Evolutionary conservation across 2,797 vertebrate genomes (phyloP).

Genomic region (Sorex maritimensis): DNA sequence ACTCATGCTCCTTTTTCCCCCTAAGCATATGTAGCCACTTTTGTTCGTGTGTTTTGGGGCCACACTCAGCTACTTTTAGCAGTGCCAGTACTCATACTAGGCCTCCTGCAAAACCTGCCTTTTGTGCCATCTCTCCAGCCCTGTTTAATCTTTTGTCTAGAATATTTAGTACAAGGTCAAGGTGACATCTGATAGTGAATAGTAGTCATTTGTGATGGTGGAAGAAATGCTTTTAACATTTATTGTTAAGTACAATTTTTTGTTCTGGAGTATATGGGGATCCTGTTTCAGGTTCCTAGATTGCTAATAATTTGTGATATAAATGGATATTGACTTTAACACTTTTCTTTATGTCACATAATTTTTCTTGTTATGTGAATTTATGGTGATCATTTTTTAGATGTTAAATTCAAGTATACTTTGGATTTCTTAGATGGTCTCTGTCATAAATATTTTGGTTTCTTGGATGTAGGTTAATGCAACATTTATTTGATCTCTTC

Average conservation of each 20-base stretch:
- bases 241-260: slow-evolving; percentile 5
- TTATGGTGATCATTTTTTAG: slow-evolving; percentile 26
- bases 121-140: neutral
- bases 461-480: slow-evolving; percentile 36
- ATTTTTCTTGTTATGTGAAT: slow-evolving; percentile 5
- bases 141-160: slow-evolving; percentile 8
- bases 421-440: neutral
- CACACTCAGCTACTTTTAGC: too few species aligned
- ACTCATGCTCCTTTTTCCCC: neutral
- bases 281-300: slow-evolving; percentile 25
- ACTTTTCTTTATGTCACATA: neutral
- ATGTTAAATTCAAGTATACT: slow-evolving; percentile 38
- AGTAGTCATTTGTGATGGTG: neutral
- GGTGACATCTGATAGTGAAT: neutral
- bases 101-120: too few species aligned
- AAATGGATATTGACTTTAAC: slow-evolving; percentile 6
- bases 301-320: slow-evolving; percentile 12
- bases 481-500: slow-evolving; percentile 47
- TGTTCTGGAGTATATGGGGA: neutral
- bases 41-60: too few species aligned
- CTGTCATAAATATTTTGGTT: neutral
- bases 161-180: neutral
- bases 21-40: too few species aligned
- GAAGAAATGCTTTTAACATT: slow-evolving; percentile 37
- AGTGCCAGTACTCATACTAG: too few species aligned